Evolutionary conservation across 53 echinoderm and acorn worm genomes (phyloP).

Genomic region (Apostichopus leukothele): DNA sequence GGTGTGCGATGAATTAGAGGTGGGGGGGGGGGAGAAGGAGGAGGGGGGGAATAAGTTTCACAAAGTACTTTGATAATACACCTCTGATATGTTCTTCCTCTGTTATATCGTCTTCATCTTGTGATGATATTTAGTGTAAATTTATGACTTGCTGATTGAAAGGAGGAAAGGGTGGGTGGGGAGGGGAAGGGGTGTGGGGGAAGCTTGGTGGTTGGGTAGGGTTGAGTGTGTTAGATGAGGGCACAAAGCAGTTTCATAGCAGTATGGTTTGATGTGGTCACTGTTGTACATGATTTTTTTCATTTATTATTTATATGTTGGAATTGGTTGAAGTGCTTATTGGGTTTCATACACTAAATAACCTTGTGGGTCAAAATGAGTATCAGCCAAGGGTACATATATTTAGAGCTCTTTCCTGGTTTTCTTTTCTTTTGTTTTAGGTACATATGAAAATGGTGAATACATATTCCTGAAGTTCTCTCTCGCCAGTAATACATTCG

Average conservation of each 20-base stretch:
- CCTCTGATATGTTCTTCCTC: too few species aligned
- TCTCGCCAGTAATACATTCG: slow-evolving; percentile 47
- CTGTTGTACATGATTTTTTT: not conserved
- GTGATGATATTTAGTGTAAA: too few species aligned
- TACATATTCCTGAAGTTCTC: slow-evolving; percentile 59
- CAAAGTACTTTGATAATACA: too few species aligned
- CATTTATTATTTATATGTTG: not conserved
- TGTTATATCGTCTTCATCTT: too few species aligned
- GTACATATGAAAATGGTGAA: slow-evolving; percentile 64
- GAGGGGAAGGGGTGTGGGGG: too few species aligned
- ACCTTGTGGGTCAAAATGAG: not conserved
- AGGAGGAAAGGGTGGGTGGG: not conserved
- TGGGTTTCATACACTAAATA: not conserved
- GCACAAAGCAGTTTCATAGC: too few species aligned
- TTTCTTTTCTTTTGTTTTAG: slow-evolving; percentile 22
- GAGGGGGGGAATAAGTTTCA: too few species aligned
- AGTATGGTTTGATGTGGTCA: not conserved
- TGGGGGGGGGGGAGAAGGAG: too few species aligned
- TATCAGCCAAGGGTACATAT: not conserved
- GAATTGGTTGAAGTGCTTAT: not conserved
- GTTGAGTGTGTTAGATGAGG: too few species aligned
- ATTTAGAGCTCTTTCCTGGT: not conserved
- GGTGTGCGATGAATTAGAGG: too few species aligned
- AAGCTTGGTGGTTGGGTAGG: too few species aligned
- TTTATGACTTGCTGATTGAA: not conserved